Evolutionary conservation across 1,140 invertebrate genomes (phyloP).

Genomic region (Rhopalosiphum padi): DNA sequence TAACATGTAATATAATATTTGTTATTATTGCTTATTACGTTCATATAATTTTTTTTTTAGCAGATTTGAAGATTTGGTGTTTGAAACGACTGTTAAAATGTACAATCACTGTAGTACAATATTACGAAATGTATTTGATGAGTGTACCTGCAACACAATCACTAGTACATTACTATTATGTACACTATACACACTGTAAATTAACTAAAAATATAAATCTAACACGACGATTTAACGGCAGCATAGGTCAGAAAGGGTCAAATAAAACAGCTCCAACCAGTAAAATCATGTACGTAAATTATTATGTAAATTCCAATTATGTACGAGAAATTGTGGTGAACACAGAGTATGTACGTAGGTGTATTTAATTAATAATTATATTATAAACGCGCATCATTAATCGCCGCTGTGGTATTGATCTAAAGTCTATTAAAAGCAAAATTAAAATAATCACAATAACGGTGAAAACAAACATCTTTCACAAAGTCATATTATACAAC

Average conservation of each 20-base stretch:
- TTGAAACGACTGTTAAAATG: background rate
- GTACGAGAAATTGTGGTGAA: background rate
- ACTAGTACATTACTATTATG: background rate
- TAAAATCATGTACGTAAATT: background rate
- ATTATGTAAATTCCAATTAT: background rate
- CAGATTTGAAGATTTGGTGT: constrained; percentile 1
- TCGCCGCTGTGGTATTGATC: background rate
- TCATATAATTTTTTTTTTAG: background rate
- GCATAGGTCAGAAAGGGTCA: background rate
- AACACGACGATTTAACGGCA: constrained; percentile 13
- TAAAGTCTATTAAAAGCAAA: background rate
- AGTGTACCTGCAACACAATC: background rate
- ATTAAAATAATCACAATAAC: background rate
- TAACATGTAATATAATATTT: background rate
- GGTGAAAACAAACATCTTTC: background rate
- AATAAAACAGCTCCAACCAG: background rate
- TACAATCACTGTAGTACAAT: background rate
- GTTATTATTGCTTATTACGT: background rate
- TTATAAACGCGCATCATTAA: background rate
- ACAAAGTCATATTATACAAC: background rate
- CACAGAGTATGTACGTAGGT: background rate
- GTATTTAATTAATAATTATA: background rate
- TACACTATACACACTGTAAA: background rate
- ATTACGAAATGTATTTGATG: constrained; percentile 1
- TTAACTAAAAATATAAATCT: background rate